Conservation (phyloP, 2,797 vertebrate genomes). For the Crocodylus rhombifer region DNA sequence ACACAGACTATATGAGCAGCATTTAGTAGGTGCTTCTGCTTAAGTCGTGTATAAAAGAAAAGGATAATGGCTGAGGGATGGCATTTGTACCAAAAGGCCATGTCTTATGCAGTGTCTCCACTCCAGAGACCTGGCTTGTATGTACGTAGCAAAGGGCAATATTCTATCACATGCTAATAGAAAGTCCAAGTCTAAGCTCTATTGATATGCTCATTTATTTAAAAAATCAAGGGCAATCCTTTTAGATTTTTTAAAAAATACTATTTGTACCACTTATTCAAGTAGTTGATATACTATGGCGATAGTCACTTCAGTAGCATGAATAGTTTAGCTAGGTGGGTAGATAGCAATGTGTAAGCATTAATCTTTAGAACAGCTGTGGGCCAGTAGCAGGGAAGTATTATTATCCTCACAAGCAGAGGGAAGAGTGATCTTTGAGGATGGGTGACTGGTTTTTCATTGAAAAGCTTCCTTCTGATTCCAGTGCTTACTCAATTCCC, state of each 20-base stretch:
- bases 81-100: background rate
- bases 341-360: constrained; percentile 31
- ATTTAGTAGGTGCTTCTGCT: constrained; percentile 13
- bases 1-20: constrained; percentile 2
- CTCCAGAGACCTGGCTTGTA: constrained; percentile 8
- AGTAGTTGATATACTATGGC: constrained; percentile 17
- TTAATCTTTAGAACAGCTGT: constrained; percentile 47
- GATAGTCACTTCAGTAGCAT: constrained; percentile 45
- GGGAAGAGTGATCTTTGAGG: background rate
- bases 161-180: constrained; percentile 48
- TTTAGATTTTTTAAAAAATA: background rate
- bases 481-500: background rate
- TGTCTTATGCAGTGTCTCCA: constrained; percentile 42
- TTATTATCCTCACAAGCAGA: background rate
- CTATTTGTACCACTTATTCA: constrained; percentile 47
- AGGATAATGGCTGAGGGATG: background rate
- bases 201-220: constrained; percentile 45
- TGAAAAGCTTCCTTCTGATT: background rate
- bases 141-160: constrained; percentile 44
- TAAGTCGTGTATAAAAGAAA: constrained; percentile 7
- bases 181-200: constrained; percentile 32
- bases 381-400: background rate
- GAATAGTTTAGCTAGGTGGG: constrained; percentile 35
- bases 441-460: background rate
- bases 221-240: background rate